A percentile compares a stretch with the other conserved stretches of the same genome.
These are phyloP conservation scores for Montipora sp. DNA, from an alignment of 64 coral and sea anemone genomes.

Conservation along the genomic window DNA sequence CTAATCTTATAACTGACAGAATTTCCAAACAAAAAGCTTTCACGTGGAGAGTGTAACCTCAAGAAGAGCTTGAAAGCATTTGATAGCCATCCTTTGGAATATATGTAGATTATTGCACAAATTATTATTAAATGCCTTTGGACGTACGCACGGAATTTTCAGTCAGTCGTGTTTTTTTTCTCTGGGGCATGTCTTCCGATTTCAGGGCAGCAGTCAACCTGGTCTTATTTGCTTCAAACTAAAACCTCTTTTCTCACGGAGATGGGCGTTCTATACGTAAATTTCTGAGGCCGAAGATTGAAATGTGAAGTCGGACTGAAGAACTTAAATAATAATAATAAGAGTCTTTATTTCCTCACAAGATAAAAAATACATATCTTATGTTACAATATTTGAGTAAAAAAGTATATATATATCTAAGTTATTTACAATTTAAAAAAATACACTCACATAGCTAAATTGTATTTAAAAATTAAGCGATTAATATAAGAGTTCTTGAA, in stretches of 20 bases:
- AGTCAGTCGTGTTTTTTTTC: too few relatives aligned
- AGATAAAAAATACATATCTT: too few relatives aligned
- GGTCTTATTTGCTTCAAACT: background rate
- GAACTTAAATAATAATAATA: too few relatives aligned
- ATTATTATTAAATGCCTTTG: background rate
- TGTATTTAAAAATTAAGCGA: too few relatives aligned
- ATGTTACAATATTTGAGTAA: too few relatives aligned
- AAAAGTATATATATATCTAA: too few relatives aligned
- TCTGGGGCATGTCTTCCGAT: background rate
- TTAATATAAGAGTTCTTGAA: too few relatives aligned
- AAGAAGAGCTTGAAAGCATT: background rate
- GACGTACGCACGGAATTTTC: too few relatives aligned
- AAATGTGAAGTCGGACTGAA: too few relatives aligned
- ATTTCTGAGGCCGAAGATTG: background rate
- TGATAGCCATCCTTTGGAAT: background rate
- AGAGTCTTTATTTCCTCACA: too few relatives aligned
- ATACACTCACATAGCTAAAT: too few relatives aligned
- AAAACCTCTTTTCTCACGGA: background rate
- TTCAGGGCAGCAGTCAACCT: background rate
- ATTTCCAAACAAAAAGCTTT: slow-evolving; percentile 15
- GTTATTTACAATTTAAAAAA: too few relatives aligned
- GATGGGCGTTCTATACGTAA: background rate
- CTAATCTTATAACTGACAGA: slow-evolving; percentile 4
- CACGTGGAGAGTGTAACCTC: background rate
- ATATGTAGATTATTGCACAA: background rate